These are phyloP conservation scores for Deroplatys truncata DNA, from an alignment of 2,888 invertebrate genomes.

Conservation along the genomic window DNA sequence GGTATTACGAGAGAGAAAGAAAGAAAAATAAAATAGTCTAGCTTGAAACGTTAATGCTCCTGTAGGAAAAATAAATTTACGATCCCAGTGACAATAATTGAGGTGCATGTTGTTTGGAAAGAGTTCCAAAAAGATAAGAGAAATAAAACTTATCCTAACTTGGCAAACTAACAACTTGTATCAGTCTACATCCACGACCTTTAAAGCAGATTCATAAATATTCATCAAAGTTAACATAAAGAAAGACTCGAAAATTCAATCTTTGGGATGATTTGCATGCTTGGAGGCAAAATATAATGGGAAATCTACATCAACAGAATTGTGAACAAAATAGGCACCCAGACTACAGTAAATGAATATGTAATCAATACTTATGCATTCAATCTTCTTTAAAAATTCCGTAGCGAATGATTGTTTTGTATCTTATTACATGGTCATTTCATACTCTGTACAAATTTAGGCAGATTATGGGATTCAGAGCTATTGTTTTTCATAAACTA, in stretches of 20 bases:
- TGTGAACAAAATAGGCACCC: too few relatives aligned
- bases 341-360: too few relatives aligned
- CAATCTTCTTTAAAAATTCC: too few relatives aligned
- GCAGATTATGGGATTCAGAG: too few relatives aligned
- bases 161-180: background rate
- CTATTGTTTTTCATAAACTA: too few relatives aligned
- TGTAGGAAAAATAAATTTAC: background rate
- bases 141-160: background rate
- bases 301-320: too few relatives aligned
- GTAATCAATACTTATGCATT: too few relatives aligned
- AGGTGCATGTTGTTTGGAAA: background rate
- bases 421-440: too few relatives aligned
- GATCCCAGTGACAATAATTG: background rate
- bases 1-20: background rate
- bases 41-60: background rate
- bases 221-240: background rate
- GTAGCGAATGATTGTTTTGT: too few relatives aligned
- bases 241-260: background rate
- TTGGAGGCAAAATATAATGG: background rate
- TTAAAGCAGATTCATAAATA: background rate
- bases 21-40: background rate
- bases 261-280: background rate
- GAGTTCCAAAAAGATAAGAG: background rate
- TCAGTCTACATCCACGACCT: background rate
- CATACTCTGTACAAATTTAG: too few relatives aligned